Base-by-base conservation (phyloP, 2,113 vertebrate genomes). In the Mustela nigripes region DNA sequence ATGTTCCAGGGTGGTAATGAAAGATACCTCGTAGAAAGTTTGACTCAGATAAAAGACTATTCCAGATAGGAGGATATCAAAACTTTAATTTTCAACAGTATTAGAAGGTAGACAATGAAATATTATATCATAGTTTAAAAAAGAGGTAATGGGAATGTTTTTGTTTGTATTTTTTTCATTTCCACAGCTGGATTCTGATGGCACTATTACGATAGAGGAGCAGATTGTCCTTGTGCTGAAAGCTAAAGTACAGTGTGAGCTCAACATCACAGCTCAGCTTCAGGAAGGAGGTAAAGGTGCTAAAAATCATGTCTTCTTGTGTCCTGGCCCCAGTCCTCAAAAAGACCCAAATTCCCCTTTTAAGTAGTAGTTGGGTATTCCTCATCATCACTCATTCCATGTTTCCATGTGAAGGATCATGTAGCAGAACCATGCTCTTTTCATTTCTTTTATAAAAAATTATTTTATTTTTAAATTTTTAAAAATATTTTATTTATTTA, bases 201-300 rank as follows among this genome's bases (percentile, higher is more conserved):
- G 98, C 45, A 98, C 98, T 1, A 91, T 99, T 60, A 99, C 99
- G 5, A 99, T 99, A 22, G 99, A 99, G 97, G 99, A 99, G 89
- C 99, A 99, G 98, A 99, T 99, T 97, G 99, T 99, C 95, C 99
- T 99, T 90, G 99, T 99, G 48, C 98, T 99, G 96, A 98, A 99
- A 96, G 99, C 99, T 58, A 99, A 99, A 98, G 94, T 98, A 69
- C 99, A 99, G 50, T 99, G 99, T 98, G 98, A 99, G 63, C 99
- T 98, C 95, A 99, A 99, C 95, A 99, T 99, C 88, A 99, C 99
- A 62, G 96, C 93, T 79, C 98, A 98, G 50, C 98, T 98, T n/a
- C 98, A 98, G 62, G 98, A 98, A 62, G 97, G 97, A 98, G 98
- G 98, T 98, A 89, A 98, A 76, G 53, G 86, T 19, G 24, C 7